Evolutionary conservation across 2,113 vertebrate genomes (phyloP).

Genomic region (Emydocephalus ijimae): DNA sequence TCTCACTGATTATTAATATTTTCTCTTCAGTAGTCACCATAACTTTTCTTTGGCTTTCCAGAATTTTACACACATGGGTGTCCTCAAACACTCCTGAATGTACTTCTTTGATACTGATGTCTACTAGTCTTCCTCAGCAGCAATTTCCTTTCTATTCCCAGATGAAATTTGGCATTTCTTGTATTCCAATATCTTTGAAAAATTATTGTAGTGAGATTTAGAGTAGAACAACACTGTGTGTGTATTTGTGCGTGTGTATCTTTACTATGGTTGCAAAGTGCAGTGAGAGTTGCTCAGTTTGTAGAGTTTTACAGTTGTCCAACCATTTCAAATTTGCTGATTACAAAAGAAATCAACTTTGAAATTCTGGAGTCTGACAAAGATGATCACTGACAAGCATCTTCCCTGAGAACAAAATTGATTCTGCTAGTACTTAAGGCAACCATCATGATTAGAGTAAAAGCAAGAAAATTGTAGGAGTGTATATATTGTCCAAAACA

Average conservation of each 20-base stretch:
- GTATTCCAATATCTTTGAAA: neutral
- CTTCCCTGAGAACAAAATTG: constrained; percentile 42
- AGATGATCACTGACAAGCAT: constrained; percentile 39
- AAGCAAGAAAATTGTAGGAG: neutral
- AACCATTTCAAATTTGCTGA: neutral
- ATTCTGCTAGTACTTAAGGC: constrained; percentile 30
- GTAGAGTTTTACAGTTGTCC: constrained; percentile 1
- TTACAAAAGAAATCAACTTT: constrained; percentile 40
- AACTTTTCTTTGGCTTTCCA: neutral
- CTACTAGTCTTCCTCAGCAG: neutral
- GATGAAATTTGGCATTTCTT: neutral
- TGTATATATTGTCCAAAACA: neutral
- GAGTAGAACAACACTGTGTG: rapidly evolving
- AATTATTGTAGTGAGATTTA: neutral
- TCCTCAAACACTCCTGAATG: neutral
- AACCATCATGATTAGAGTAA: constrained; percentile 12
- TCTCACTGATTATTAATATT: neutral
- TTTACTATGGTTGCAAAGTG: neutral
- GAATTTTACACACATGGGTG: neutral
- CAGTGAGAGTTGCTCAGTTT: rapidly evolving
- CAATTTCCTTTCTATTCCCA: neutral
- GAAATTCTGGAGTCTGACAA: constrained; percentile 5
- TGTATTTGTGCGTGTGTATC: too few species aligned
- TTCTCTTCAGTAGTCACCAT: neutral
- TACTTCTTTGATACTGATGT: neutral